phyloP scores from a whole-genome alignment of 2,113 vertebrate species.

The Vombatus ursinus region DNA sequence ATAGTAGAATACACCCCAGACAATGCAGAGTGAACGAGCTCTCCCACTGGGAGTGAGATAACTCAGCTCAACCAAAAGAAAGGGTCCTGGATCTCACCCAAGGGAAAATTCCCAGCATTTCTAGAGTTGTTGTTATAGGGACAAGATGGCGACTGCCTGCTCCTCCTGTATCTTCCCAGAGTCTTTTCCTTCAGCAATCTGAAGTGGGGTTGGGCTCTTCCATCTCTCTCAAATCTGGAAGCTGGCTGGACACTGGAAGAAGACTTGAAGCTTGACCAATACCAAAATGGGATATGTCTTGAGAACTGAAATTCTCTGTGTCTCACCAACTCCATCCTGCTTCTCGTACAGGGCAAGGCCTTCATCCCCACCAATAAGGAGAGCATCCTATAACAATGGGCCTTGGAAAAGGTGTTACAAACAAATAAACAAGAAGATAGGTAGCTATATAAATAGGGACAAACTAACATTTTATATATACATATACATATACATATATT shows the following conservation, averaged over 20 bases:
- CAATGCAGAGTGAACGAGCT: background rate
- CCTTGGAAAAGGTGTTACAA: background rate
- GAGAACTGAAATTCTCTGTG: background rate
- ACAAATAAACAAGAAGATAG: background rate
- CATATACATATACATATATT: no score
- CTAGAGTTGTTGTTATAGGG: background rate
- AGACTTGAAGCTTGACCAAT: background rate
- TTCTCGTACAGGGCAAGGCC: background rate
- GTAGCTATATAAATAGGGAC: background rate
- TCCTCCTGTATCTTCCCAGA: background rate
- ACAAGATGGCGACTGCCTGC: background rate
- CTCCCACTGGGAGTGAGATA: background rate
- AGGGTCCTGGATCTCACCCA: background rate
- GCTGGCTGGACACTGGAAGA: background rate
- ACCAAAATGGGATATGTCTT: background rate
- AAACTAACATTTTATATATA: no score
- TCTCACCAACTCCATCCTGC: background rate
- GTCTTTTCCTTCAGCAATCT: background rate
- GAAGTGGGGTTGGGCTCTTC: background rate
- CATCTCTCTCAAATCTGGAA: background rate
- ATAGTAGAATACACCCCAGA: background rate
- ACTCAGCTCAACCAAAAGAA: background rate
- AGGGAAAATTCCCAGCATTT: background rate
- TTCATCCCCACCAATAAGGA: background rate
- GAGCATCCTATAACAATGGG: background rate